These are phyloP conservation scores for Hydrophis major DNA, from an alignment of 2,797 vertebrate genomes.

Conservation along the genomic window DNA sequence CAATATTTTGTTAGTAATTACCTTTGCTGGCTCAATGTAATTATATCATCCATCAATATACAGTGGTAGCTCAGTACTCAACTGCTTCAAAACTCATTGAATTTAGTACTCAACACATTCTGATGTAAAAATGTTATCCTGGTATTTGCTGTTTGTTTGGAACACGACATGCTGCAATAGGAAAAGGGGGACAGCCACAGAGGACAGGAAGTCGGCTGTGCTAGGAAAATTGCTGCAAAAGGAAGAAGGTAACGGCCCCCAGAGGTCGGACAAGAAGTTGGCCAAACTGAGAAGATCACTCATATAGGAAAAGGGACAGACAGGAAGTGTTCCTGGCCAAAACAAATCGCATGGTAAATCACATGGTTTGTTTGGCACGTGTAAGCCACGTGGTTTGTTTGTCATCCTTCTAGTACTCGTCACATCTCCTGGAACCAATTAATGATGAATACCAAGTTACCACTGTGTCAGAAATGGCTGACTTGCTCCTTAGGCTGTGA, in stretches of 20 bases:
- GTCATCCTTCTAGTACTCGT: not conserved
- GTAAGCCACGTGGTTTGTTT: not conserved
- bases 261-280: too few relatives aligned
- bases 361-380: not conserved
- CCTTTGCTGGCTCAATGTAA: not conserved
- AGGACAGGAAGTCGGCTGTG: too few relatives aligned
- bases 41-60: not conserved
- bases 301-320: not conserved
- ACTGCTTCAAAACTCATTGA: not conserved
- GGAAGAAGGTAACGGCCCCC: too few relatives aligned
- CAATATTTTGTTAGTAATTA: not conserved
- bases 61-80: not conserved
- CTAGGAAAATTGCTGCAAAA: too few relatives aligned
- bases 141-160: too few relatives aligned
- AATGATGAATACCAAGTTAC: not conserved
- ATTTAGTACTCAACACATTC: not conserved
- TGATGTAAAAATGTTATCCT: not conserved
- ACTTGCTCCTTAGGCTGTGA: not conserved
- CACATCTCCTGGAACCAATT: not conserved
- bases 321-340: not conserved
- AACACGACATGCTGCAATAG: too few relatives aligned
- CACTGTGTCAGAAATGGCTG: not conserved
- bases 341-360: not conserved
- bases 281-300: too few relatives aligned
- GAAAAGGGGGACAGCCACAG: too few relatives aligned